A percentile compares a stretch with the other conserved stretches of the same genome.
Conservation (phyloP, 2,888 invertebrate genomes). For the Dicranocentrus wangi region DNA sequence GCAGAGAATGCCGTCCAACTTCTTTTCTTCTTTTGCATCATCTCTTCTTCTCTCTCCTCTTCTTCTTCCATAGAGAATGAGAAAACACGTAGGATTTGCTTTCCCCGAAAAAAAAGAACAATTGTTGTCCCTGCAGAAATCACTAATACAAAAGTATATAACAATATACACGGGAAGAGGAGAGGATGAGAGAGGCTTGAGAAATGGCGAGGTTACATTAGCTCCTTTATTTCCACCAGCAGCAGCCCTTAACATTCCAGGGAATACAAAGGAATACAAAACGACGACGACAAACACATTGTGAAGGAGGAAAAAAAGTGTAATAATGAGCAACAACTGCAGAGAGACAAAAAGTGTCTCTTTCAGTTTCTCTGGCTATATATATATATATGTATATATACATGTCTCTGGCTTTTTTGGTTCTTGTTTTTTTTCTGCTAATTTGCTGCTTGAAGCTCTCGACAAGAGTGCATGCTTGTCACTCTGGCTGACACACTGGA, state of each 20-base stretch:
- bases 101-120: conserved; percentile 15
- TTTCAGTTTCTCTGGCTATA: no score
- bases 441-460: conserved; percentile 1
- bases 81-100: conserved; percentile 17
- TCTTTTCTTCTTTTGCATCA: background rate
- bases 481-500: no score
- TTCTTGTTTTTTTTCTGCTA: background rate
- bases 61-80: background rate
- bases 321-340: background rate
- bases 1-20: background rate
- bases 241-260: no score
- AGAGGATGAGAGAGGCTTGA: background rate
- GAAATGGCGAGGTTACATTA: no score
- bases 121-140: conserved; percentile 20
- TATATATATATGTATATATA: no score
- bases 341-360: background rate
- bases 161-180: conserved; percentile 1
- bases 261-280: conserved; percentile 2
- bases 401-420: no score
- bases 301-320: no score
- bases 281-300: background rate
- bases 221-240: no score
- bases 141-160: no score
- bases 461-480: no score
- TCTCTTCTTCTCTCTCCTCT: background rate